These are phyloP conservation scores for Temnothorax unifasciatus DNA, from an alignment of 2,888 invertebrate species.

Conservation along the genomic window DNA sequence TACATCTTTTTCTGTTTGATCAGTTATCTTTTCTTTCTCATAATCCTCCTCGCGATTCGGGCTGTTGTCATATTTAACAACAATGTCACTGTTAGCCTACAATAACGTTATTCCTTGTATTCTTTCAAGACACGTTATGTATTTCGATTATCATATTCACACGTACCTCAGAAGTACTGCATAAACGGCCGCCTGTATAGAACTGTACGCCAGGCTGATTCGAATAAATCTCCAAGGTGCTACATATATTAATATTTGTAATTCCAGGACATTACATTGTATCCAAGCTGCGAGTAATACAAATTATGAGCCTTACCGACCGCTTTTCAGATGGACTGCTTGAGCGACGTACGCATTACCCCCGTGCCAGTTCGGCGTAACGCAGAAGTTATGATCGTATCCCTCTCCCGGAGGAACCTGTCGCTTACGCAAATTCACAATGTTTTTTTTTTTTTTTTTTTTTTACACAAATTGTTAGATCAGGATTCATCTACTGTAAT, in stretches of 20 bases:
- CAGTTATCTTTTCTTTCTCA: slow-evolving; percentile 22
- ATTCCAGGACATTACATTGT: slow-evolving; percentile 4
- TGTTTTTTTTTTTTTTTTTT: neutral
- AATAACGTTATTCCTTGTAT: neutral
- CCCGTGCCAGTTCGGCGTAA: slow-evolving; percentile 84
- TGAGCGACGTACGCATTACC: slow-evolving; percentile 89
- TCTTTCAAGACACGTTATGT: neutral
- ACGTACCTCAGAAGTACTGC: slow-evolving; percentile 2
- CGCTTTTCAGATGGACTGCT: slow-evolving; percentile 76
- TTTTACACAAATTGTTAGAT: neutral
- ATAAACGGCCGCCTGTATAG: slow-evolving; percentile 89
- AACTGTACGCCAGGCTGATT: slow-evolving; percentile 96
- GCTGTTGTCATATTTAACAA: neutral
- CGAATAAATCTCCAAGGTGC: slow-evolving; percentile 93
- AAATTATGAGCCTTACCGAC: slow-evolving; percentile 73
- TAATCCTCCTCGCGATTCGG: slow-evolving; percentile 23
- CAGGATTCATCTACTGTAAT: neutral
- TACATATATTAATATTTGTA: slow-evolving; percentile 58
- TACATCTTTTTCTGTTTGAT: neutral
- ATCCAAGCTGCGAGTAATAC: neutral
- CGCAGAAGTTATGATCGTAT: slow-evolving; percentile 94
- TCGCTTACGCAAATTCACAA: slow-evolving; percentile 58
- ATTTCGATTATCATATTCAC: slow-evolving; percentile 5
- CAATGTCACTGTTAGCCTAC: neutral
- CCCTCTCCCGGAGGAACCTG: slow-evolving; percentile 88